A percentile compares a stretch with the other conserved stretches of the same genome.
These are phyloP conservation scores for Brachyalestes nurse DNA, from an alignment of 2,797 vertebrate genomes.

Conservation along the genomic window DNA sequence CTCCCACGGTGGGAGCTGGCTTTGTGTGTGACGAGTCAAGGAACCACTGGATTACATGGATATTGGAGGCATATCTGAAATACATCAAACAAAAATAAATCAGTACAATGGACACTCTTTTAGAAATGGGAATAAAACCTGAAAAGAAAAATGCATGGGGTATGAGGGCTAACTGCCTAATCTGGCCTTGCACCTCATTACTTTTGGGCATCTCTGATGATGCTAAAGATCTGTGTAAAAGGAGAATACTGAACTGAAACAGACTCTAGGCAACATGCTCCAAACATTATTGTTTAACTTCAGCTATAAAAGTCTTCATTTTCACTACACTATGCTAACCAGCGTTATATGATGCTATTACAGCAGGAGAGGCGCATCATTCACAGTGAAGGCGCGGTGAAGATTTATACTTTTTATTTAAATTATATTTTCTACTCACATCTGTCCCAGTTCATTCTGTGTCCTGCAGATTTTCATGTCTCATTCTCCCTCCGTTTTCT, in stretches of 20 bases:
- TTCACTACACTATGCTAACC: background rate
- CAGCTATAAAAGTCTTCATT: background rate
- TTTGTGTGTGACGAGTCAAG: background rate
- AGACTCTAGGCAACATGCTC: too few species aligned
- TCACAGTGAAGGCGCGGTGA: background rate
- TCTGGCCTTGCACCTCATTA: background rate
- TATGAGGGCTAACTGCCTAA: background rate
- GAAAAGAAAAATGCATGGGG: too few species aligned
- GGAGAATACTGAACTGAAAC: background rate
- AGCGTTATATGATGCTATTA: background rate
- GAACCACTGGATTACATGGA: background rate
- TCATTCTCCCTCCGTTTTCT: slow-evolving; percentile 5
- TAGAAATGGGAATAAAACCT: background rate
- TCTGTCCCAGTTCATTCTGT: slow-evolving; percentile 46
- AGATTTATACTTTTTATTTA: background rate
- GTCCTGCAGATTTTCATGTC: slow-evolving; percentile 9
- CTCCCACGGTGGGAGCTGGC: background rate
- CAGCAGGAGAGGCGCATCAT: background rate
- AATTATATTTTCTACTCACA: slow-evolving; percentile 43
- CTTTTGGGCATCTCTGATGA: background rate
- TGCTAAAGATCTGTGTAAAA: background rate
- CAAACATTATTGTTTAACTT: background rate
- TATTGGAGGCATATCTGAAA: background rate
- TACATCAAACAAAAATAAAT: background rate
- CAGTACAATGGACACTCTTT: background rate